Base-by-base conservation (phyloP, 1,140 invertebrate species). In the Trypoxylus dichotomus region DNA sequence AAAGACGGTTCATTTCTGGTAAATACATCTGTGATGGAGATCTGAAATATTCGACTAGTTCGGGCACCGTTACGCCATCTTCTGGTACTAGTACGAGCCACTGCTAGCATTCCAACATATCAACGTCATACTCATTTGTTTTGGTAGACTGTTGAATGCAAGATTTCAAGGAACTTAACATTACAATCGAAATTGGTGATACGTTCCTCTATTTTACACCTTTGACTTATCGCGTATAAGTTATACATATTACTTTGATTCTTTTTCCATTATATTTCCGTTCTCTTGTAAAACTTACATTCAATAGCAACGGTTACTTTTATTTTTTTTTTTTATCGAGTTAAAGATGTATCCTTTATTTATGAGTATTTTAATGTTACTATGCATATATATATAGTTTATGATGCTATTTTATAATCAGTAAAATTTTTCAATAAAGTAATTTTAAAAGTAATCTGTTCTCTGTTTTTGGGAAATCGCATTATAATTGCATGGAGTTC, bases 1-100 rank as follows among this genome's bases (percentile, higher is more conserved):
- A 99, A 86, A 92, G 96, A 81, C 90, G 96, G 85, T 98, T 98
- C 88, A 94, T 97, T 75, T 97, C 97, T 82, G 97, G 93, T 27
- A 94, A 93, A 87, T 97, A 97, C 84, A 94, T 96, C 81, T 97
- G 95, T 87, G 95, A 96, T 87, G 93, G 94, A 78, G 94, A 96
- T 82, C 85, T 87, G n/a, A 91, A 92, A 75, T 85, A 83, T 54
- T 75, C 74, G 11, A 47, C 37, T 6, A 47, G 43, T 47, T 74
- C 72, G 19, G 72, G 72, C 47, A 83, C 81, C 11, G 80, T 74
- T 7, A 83, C 82, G 10, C 83, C 83, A 75, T 82, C 82, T 76
- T 79, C 81, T 68, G 77, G 82, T 54, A 63, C 81, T 24, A 82
- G 79, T 79, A 81, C 79, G n/a, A 78, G 71, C 79, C 81, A 83